Conservation (phyloP, 2,888 invertebrate species). For the Melanostoma mellinum region DNA sequence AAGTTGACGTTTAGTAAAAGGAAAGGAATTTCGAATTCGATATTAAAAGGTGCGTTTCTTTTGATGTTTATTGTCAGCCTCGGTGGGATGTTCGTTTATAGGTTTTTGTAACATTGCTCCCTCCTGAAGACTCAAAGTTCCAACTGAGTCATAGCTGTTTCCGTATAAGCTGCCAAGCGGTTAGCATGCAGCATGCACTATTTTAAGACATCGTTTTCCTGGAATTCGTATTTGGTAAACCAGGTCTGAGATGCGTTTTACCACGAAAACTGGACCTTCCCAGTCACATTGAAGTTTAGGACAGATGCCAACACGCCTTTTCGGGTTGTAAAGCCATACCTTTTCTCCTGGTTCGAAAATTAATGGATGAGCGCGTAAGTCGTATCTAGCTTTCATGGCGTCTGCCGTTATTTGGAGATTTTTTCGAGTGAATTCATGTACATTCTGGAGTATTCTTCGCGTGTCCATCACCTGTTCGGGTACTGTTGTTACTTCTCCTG, state of each 20-base stretch:
- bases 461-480: not conserved
- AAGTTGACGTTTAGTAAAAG: too few species aligned
- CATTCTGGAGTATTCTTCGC: not conserved
- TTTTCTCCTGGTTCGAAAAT: not conserved
- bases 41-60: too few species aligned
- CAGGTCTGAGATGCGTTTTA: not conserved
- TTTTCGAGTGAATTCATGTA: not conserved
- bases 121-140: conserved; percentile 1
- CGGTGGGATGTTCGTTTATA: too few species aligned
- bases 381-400: conserved; percentile 4
- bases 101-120: conserved; percentile 1
- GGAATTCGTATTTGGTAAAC: not conserved
- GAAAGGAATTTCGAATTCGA: too few species aligned
- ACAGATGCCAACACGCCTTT: not conserved
- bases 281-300: conserved; percentile 11
- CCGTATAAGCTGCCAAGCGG: not conserved
- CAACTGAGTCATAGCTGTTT: not conserved
- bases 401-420: not conserved
- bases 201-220: not conserved
- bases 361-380: not conserved
- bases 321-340: conserved; percentile 9
- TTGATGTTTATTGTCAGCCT: too few species aligned
- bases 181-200: too few species aligned
- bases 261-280: conserved; percentile 28
- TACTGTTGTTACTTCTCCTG: not conserved